Conservation (phyloP, 2,888 invertebrate species). For the Caradrina clavipalpis region DNA sequence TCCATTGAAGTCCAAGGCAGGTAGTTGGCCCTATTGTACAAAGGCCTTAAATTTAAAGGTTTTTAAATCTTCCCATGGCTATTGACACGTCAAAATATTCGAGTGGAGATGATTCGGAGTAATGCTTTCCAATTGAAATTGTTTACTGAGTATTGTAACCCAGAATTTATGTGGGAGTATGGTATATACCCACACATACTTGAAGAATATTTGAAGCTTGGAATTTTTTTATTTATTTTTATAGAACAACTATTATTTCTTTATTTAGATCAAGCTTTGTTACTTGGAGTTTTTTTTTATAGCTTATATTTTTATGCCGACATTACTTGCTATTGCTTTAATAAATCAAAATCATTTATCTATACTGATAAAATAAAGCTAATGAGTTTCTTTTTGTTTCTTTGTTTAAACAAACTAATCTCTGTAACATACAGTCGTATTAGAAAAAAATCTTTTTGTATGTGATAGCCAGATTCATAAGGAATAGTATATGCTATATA, state of each 20-base stretch:
- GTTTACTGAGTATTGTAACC: constrained; percentile 38
- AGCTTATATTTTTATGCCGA: too few species aligned
- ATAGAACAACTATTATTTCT: not conserved
- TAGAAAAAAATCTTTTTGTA: too few species aligned
- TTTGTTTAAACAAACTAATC: too few species aligned
- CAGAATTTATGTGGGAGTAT: constrained; percentile 40
- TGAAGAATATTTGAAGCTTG: constrained; percentile 8
- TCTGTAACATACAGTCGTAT: too few species aligned
- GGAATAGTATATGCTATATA: too few species aligned
- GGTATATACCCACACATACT: not conserved
- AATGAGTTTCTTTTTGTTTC: too few species aligned
- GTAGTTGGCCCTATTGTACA: constrained; percentile 64
- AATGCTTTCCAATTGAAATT: constrained; percentile 48
- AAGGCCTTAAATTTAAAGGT: constrained; percentile 47
- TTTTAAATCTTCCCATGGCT: constrained; percentile 59
- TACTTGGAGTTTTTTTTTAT: too few species aligned
- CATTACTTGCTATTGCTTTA: too few species aligned
- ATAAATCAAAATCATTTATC: too few species aligned
- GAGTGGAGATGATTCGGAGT: constrained; percentile 40
- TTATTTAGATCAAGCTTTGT: too few species aligned
- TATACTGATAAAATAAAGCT: too few species aligned
- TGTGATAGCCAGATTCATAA: too few species aligned
- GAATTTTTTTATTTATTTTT: constrained; percentile 9
- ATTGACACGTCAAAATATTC: constrained; percentile 60
- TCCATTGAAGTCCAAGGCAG: constrained; percentile 62